Conservation (phyloP, 2,888 invertebrate genomes). For the Scelioninae gen. 1 region DNA sequence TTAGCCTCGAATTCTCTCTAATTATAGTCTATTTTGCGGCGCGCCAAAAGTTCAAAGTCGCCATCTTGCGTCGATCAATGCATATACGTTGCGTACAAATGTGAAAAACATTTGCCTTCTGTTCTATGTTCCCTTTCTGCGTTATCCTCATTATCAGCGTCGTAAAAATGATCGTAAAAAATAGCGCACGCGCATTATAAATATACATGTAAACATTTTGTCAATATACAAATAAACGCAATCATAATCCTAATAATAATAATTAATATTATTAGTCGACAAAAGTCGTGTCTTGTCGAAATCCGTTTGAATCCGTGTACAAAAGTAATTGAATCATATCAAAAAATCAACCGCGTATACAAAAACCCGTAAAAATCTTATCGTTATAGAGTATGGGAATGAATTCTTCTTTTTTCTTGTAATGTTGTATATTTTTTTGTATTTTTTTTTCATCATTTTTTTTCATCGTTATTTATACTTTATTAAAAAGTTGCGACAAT, state of each 20-base stretch:
- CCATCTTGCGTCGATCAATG: too few relatives aligned
- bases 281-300: slow-evolving; percentile 44
- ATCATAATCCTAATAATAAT: slow-evolving; percentile 66
- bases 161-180: slow-evolving; percentile 66
- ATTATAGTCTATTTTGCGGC: slow-evolving; percentile 51
- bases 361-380: slow-evolving; percentile 67
- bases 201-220: slow-evolving; percentile 77
- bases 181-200: slow-evolving; percentile 72
- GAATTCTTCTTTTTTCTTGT: slow-evolving; percentile 21
- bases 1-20: slow-evolving; percentile 62
- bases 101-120: too few relatives aligned
- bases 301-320: slow-evolving; percentile 36
- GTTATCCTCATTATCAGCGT: slow-evolving; percentile 26
- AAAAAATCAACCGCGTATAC: slow-evolving; percentile 60
- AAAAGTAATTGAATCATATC: slow-evolving; percentile 53
- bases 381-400: slow-evolving; percentile 57
- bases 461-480: slow-evolving; percentile 42
- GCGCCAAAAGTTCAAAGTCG: slow-evolving; percentile 40
- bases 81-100: too few relatives aligned
- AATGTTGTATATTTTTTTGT: slow-evolving; percentile 11
- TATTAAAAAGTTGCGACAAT: slow-evolving; percentile 53
- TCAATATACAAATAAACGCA: slow-evolving; percentile 78
- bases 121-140: slow-evolving; percentile 9
- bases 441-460: slow-evolving; percentile 39
- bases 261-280: slow-evolving; percentile 70